phyloP scores from a whole-genome alignment of 2,888 invertebrate species.

The Athalia circularis region DNA sequence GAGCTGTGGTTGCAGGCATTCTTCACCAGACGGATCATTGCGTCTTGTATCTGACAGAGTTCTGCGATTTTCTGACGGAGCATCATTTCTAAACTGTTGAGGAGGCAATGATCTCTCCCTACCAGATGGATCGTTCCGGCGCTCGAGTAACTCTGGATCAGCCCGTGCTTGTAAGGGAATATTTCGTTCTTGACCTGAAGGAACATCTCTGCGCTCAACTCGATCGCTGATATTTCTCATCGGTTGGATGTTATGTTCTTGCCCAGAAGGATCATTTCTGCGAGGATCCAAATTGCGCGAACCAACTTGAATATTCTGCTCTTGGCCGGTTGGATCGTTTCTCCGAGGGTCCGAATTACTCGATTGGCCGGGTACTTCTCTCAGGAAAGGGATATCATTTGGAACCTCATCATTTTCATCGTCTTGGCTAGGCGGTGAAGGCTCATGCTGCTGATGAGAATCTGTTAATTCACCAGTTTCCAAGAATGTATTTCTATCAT shows the following conservation, averaged over 20 bases:
- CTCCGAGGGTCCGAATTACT: conserved; percentile 68
- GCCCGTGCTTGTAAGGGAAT: conserved; percentile 56
- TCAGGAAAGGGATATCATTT: conserved; percentile 70
- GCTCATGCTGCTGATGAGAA: conserved; percentile 69
- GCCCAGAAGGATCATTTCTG: conserved; percentile 70
- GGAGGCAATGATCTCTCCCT: conserved; percentile 68
- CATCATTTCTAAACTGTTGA: conserved; percentile 69
- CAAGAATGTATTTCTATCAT: conserved; percentile 72
- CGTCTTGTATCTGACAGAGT: conserved; percentile 35
- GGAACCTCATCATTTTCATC: conserved; percentile 73
- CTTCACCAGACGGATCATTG: conserved; percentile 71
- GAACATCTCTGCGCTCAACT: conserved; percentile 63
- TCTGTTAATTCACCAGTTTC: conserved; percentile 73
- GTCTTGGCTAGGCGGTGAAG: conserved; percentile 68
- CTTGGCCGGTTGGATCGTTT: conserved; percentile 71
- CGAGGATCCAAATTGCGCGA: conserved; percentile 66
- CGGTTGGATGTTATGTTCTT: conserved; percentile 58
- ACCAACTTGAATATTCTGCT: conserved; percentile 63
- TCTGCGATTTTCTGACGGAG: conserved; percentile 63
- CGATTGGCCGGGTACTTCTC: conserved; percentile 72
- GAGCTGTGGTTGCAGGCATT: conserved; percentile 56
- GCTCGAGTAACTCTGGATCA: conserved; percentile 63
- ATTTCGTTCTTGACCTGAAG: conserved; percentile 64
- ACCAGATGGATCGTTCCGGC: conserved; percentile 70
- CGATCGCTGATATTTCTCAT: conserved; percentile 62